Base-by-base conservation (phyloP, 2,113 vertebrate species). In the Zapus hudsonius region DNA sequence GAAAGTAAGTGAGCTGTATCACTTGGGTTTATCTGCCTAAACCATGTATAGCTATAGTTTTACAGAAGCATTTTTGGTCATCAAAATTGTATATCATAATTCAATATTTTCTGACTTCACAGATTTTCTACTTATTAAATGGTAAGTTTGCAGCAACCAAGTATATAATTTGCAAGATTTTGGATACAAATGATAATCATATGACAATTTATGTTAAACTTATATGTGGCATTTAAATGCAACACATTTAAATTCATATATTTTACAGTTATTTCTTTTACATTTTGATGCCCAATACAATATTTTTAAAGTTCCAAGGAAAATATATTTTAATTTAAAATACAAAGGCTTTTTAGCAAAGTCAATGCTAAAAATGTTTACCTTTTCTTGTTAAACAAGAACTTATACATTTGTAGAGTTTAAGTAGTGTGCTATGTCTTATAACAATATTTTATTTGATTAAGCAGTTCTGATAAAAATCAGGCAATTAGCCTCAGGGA, bases 391-490 rank as follows among this genome's bases (percentile, higher is more conserved):
- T 55, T 74, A 91, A 94, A 92, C 36, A 7, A n/a, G 27, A 57
- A 69, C 16, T 5, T 27, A 33, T 4, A 3, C 64, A 78, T 75
- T 87, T 57, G 61, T 91, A 23, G 2, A 88, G 25, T 85, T 70
- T 87, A 89, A 82, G 9, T 31, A 67, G 22, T 8, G 27, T 82
- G 40, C 47, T 59, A 22, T 25, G 31, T 67, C 44, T 79, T 63
- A 36, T 81, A 31, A 79, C 5, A n/a, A 85, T 36, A 72, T 82
- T 64, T 94, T 59, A 83, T 19, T 10, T 80, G 11, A 74, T 31
- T 33, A 52, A 84, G 73, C 3, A 93, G 40, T 70, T 79, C 27
- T 27, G 86, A 75, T 67, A 57, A 90, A 83, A 89, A 79, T 92
- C 64, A 87, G 17, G 31, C 15, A 84, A 42, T 63, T 8, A 33